Evolutionary conservation across 2,113 vertebrate species (phyloP).

Genomic region (Syngnathus scovelli): DNA sequence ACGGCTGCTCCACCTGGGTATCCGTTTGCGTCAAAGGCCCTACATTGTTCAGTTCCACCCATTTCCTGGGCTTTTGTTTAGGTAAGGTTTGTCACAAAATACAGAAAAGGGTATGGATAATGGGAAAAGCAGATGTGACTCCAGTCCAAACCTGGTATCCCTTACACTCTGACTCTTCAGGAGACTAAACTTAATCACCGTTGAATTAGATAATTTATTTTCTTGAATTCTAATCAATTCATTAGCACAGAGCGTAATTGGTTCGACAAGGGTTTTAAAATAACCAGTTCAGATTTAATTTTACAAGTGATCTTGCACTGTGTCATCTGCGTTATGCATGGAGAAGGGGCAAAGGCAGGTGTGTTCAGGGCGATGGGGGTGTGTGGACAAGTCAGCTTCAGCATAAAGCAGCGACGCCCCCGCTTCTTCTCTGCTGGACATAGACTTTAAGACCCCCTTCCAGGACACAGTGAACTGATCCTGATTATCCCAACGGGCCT

Average conservation of each 20-base stretch:
- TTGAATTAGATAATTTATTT: background rate
- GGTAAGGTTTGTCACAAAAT: slow-evolving; percentile 19
- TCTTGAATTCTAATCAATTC: background rate
- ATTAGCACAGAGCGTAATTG: background rate
- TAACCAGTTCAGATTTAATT: slow-evolving; percentile 14
- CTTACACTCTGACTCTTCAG: slow-evolving; percentile 7
- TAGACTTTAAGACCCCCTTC: slow-evolving; percentile 64
- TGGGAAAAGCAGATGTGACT: slow-evolving; percentile 67
- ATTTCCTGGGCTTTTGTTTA: slow-evolving; percentile 59
- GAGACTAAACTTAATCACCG: slow-evolving; percentile 22
- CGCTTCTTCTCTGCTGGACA: slow-evolving; percentile 58
- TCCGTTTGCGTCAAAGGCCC: slow-evolving; percentile 47
- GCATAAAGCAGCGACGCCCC: slow-evolving; percentile 59
- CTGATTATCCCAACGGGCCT: slow-evolving; percentile 73
- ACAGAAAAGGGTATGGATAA: slow-evolving; percentile 45
- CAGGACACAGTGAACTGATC: slow-evolving; percentile 71
- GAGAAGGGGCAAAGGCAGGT: slow-evolving; percentile 41
- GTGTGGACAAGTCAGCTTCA: slow-evolving; percentile 36
- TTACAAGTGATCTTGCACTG: slow-evolving; percentile 19
- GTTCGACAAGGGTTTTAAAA: background rate
- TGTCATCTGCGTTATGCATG: slow-evolving; percentile 23
- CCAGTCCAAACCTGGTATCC: slow-evolving; percentile 27
- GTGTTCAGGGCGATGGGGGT: slow-evolving; percentile 38
- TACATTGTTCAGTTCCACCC: slow-evolving; percentile 54
- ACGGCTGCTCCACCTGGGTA: slow-evolving; percentile 46